Evolutionary conservation across 1,140 invertebrate genomes (phyloP), one percentile per base, ranked within the genome.

Genomic region (Heliconius himera): DNA sequence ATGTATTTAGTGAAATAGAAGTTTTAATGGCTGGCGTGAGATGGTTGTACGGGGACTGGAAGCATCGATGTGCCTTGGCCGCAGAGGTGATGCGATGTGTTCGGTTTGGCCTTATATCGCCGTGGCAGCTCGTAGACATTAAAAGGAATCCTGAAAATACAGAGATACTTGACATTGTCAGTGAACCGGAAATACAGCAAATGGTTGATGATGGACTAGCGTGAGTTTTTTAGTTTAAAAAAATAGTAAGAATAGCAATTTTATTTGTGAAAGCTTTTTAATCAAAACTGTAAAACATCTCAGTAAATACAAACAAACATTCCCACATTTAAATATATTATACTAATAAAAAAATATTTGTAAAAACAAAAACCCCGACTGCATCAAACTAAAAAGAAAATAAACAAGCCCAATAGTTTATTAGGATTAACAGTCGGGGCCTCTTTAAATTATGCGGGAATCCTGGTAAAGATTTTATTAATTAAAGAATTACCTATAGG

Each of bases 141-240:
- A 96, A 96, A 79, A 93, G 96, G 54, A 96, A 96, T 82, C 96
- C 96, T 0, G 96, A 96, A 83, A 97, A 96, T 88, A 95, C 95
- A 0, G 96, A 97, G 86, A 96, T 97, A 86, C 92, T 96, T 79
- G 95, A 96, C 83, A 90, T 97, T 4, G 96, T 96, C 72, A 96
- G 96, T 70, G 95, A 96, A 84, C 91, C 95, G 2, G 95, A 96
- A 83, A 95, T 97, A 9, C 96, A 96, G 84, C 96, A 96, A 84
- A 96, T 97, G 95, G 96, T 97, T 33, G 96, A 97, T 82, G 96
- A 96, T 85, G 97, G 96, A 16, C 91, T 97, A 11, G 96, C 96
- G 96, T 97, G 94, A 95, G 95, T 94, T 13, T 22, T 22, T 16
- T 11, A 70, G 0, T 54, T 54, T 8, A 54, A 54, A 18, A 6